Base-by-base conservation (phyloP, 1,140 invertebrate species). In the Hyles vespertilio region DNA sequence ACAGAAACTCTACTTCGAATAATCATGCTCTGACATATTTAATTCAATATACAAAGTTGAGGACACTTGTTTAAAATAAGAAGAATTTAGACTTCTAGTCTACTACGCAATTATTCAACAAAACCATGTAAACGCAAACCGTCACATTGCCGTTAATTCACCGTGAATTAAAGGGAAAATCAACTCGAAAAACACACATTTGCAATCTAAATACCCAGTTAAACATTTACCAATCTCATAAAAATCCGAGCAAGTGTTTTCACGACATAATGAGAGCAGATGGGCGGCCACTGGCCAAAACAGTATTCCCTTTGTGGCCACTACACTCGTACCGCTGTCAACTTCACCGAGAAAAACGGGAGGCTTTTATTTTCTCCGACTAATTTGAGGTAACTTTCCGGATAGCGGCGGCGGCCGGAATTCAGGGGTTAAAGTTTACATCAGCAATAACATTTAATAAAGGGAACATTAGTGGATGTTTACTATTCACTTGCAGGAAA, bases 351-450 rank as follows among this genome's bases (percentile, higher is more conserved):
- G 61, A 47, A 65, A 72, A 74, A 72, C 61, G 67, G 65, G 61
- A 22, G 60, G 61, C 9, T 71, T 77, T 77, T 79, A 68, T 79
- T 76, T 72, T 75, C 68, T 62, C 59, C 56, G 55, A 55, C 70
- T 71, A 75, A 74, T 74, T 72, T 75, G 72, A 70, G 67, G 69
- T 74, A 61, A 67, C 63, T 70, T 56, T 68, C 58, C 61, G 66
- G 67, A 53, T 65, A 61, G 51, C 62, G 63, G 34, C 32, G 47
- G 61, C 61, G 64, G 58, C 51, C 55, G 63, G 63, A 58, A 65
- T 63, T 45, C 32, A 22, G 32, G 33, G 12, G 50, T 32, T 40
- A 56, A 56, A 48, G 8, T n/a, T 48, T 48, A 48, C n/a, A 48
- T 48, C 3, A 40, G 36, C 36, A 40, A 40, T 40, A 40, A 40